Conservation (phyloP, 1,140 invertebrate species). For the Gryllus bimaculatus region DNA sequence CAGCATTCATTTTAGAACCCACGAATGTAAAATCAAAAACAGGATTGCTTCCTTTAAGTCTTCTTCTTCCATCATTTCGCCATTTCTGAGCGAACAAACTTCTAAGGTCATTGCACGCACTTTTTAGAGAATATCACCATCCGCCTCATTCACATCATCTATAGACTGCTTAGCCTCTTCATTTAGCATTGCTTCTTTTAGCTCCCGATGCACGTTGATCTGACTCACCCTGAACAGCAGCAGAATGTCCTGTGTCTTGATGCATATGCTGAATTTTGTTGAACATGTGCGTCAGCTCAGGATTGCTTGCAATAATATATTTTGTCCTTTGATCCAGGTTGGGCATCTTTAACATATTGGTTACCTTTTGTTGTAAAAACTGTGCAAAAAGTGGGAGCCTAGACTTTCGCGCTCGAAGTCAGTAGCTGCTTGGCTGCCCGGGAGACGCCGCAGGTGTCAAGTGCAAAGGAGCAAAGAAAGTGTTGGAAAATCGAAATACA, state of each 20-base stretch:
- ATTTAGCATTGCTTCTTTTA: slow-evolving; percentile 48
- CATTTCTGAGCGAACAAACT: slow-evolving; percentile 21
- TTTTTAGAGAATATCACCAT: slow-evolving; percentile 49
- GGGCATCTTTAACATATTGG: slow-evolving; percentile 36
- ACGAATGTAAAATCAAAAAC: slow-evolving; percentile 47
- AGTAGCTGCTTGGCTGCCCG: too few relatives aligned
- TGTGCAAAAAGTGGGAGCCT: too few relatives aligned
- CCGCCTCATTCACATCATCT: slow-evolving; percentile 28
- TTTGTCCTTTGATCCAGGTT: slow-evolving; percentile 21
- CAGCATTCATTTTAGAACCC: slow-evolving; percentile 45
- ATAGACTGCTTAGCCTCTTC: slow-evolving; percentile 32
- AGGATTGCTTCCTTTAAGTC: slow-evolving; percentile 43
- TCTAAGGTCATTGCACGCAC: slow-evolving; percentile 45
- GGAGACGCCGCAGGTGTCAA: too few relatives aligned
- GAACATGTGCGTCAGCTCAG: slow-evolving; percentile 39
- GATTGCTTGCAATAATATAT: slow-evolving; percentile 12
- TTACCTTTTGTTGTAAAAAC: slow-evolving; percentile 61
- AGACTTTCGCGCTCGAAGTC: too few relatives aligned
- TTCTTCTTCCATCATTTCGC: slow-evolving; percentile 22
- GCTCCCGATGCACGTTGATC: slow-evolving; percentile 76
- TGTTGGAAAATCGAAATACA: slow-evolving; percentile 47
- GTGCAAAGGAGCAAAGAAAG: slow-evolving; percentile 62
- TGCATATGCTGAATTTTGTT: slow-evolving; percentile 43
- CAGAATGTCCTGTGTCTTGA: slow-evolving; percentile 64
- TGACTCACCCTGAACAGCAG: slow-evolving; percentile 76